Conservation (phyloP, 1,140 invertebrate species). For the Drosophila burlai region DNA sequence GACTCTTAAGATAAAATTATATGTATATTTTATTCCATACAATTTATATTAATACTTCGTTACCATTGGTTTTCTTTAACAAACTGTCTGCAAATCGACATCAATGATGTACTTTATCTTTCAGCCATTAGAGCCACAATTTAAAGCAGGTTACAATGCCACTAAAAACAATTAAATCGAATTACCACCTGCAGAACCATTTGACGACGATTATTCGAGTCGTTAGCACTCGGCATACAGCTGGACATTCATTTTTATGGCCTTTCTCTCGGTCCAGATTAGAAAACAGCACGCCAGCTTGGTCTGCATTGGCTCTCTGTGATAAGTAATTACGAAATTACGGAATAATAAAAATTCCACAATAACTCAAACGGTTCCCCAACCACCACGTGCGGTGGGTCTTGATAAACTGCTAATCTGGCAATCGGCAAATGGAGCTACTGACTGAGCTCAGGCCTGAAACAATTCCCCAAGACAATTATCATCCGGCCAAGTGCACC, state of each 20-base stretch:
- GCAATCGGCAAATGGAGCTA: slow-evolving; percentile 60
- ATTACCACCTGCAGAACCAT: slow-evolving; percentile 60
- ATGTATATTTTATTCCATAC: too few relatives aligned
- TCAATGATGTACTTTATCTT: not conserved
- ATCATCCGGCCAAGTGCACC: slow-evolving; percentile 53
- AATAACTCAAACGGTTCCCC: slow-evolving; percentile 36
- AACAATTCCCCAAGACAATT: slow-evolving; percentile 69
- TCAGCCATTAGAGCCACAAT: not conserved
- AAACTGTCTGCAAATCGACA: not conserved
- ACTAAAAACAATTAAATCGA: slow-evolving; percentile 54
- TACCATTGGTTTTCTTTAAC: not conserved
- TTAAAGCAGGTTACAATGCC: slow-evolving; percentile 28
- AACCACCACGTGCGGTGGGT: slow-evolving; percentile 56
- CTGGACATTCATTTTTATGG: slow-evolving; percentile 52
- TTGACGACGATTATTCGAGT: slow-evolving; percentile 15
- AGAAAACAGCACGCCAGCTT: slow-evolving; percentile 30
- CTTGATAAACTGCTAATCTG: slow-evolving; percentile 52
- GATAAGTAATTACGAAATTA: slow-evolving; percentile 68
- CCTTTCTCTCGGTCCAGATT: slow-evolving; percentile 46
- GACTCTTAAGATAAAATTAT: not conserved
- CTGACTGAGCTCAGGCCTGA: slow-evolving; percentile 1
- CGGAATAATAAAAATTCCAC: slow-evolving; percentile 54
- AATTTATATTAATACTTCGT: not conserved
- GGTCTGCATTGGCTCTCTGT: slow-evolving; percentile 26
- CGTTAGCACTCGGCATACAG: slow-evolving; percentile 37